Conservation (phyloP, 2,888 invertebrate genomes). For the Eurytoma californica region DNA sequence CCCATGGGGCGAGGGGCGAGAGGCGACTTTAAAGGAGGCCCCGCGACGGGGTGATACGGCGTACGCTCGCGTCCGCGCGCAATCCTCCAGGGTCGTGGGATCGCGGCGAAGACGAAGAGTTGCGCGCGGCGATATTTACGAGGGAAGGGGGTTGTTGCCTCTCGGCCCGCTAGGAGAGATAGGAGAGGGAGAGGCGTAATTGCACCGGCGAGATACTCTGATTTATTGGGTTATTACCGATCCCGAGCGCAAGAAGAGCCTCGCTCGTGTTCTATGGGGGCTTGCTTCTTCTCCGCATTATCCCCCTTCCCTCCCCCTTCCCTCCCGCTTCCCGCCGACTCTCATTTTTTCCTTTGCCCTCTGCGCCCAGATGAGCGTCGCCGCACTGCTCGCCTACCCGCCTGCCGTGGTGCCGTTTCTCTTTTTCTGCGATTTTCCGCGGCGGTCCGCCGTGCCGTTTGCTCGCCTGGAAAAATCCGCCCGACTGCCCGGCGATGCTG, state of each 20-base stretch:
- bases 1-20: conserved; percentile 34
- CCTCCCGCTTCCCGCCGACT: no score
- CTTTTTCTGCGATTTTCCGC: background rate
- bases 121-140: conserved; percentile 57
- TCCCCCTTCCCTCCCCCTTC: no score
- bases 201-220: conserved; percentile 71
- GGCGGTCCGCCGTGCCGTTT: background rate
- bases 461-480: background rate
- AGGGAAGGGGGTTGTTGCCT: conserved; percentile 53
- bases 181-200: conserved; percentile 65
- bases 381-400: background rate
- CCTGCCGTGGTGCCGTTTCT: background rate
- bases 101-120: conserved; percentile 56
- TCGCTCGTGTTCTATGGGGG: conserved; percentile 40
- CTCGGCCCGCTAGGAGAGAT: conserved; percentile 42
- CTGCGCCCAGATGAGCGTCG: background rate
- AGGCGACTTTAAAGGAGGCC: no score
- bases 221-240: conserved; percentile 74
- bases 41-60: no score
- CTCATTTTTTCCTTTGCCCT: conserved; percentile 1
- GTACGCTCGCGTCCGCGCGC: background rate
- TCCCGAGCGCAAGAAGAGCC: conserved; percentile 57
- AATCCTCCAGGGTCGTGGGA: conserved; percentile 63
- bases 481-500: no score
- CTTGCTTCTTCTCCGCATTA: background rate